Conservation (phyloP, 35 echinoderm and acorn worm species). For the Ophiothrix spiculata region DNA sequence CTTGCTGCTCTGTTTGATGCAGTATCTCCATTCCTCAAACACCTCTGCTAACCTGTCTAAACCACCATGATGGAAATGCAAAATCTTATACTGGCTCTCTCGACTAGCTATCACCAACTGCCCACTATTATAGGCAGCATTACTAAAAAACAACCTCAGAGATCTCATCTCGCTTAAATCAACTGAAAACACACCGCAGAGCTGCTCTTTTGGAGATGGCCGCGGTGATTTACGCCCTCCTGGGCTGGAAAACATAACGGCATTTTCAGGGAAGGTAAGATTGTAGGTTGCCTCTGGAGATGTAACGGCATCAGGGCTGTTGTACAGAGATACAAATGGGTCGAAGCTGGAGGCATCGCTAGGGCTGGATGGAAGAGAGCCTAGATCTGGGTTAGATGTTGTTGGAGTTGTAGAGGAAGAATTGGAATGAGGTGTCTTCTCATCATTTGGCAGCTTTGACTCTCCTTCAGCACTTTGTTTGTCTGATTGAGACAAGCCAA, state of each 20-base stretch:
- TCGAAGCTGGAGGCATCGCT: conserved; percentile 34
- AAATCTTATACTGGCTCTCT: conserved; percentile 96
- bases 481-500: conserved; percentile 42
- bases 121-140: conserved; percentile 62
- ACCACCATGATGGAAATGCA: conserved; percentile 98
- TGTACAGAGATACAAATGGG: conserved; percentile 59
- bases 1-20: conserved; percentile 61
- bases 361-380: conserved; percentile 61
- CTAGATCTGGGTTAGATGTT: conserved; percentile 59
- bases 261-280: conserved; percentile 91
- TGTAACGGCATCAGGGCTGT: conserved; percentile 23
- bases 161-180: conserved; percentile 95
- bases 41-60: conserved; percentile 85
- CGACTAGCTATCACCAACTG: conserved; percentile 97
- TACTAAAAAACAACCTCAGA: conserved; percentile 82
- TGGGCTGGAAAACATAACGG: conserved; percentile 40
- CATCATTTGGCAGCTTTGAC: too few species aligned
- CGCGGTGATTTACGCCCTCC: conserved; percentile 31
- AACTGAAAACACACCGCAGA: conserved; percentile 95
- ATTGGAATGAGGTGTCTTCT: conserved; percentile 24
- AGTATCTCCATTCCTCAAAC: conserved; percentile 90
- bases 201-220: conserved; percentile 64
- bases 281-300: conserved; percentile 60
- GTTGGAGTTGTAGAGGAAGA: conserved; percentile 74
- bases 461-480: neutral